Percentiles rank a stretch among this genome's conserved stretches.
phyloP scores from a whole-genome alignment of 2,888 invertebrate genomes.

The Nephrotoma appendiculata region DNA sequence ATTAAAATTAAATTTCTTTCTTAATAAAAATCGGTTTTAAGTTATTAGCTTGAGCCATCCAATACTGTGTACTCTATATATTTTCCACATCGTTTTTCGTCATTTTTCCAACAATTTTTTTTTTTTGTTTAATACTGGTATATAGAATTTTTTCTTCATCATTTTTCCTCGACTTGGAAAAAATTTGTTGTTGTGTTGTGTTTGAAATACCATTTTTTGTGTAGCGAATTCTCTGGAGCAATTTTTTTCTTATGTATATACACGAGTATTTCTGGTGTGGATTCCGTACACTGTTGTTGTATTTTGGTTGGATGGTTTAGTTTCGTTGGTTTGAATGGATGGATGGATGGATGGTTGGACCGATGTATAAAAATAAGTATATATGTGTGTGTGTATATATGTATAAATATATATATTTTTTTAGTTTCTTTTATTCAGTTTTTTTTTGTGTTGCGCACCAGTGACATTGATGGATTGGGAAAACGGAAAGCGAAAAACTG shows the following conservation, averaged over 20 bases:
- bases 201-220: slow-evolving; percentile 8
- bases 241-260: slow-evolving; percentile 4
- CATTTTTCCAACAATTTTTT: background rate
- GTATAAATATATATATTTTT: background rate
- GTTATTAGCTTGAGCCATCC: background rate
- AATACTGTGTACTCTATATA: background rate
- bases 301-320: slow-evolving; percentile 3
- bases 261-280: background rate
- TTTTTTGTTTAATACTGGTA: background rate
- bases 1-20: background rate
- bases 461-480: slow-evolving; percentile 22
- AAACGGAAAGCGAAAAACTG: slow-evolving; percentile 22
- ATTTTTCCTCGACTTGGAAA: background rate
- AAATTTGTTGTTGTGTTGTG: background rate
- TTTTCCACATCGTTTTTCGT: background rate
- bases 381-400: background rate
- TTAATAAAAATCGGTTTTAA: background rate
- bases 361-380: background rate
- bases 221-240: slow-evolving; percentile 9
- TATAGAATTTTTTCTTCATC: background rate
- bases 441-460: slow-evolving; percentile 13
- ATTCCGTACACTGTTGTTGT: background rate
- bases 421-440: background rate
- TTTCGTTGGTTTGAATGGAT: slow-evolving; percentile 1
- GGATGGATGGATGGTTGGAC: background rate